Evolutionary conservation across 2,113 vertebrate genomes (phyloP), one percentile per base, ranked within the genome.

Genomic region (Pseudonaja textilis): DNA sequence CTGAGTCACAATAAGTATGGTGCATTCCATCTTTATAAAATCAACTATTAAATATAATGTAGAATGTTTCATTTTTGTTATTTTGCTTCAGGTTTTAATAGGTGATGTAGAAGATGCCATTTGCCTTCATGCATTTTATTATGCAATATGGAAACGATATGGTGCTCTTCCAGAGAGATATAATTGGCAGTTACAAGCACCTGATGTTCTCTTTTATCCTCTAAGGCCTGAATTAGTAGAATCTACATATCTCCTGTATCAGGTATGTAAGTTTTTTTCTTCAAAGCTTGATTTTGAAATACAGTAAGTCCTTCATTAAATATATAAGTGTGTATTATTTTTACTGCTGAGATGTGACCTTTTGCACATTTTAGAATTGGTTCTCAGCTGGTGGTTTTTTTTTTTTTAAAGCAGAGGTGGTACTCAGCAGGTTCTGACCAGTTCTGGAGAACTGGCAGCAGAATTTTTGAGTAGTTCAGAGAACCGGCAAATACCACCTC

Each of bases 61-160:
- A 22, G 69, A 20, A 0, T 0, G n/a, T 6, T 93, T 88, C 26
- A 0, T 6, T 54, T 85, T 88, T 93, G 26, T 74, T 90, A 9
- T 57, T 89, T 47, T 29, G 59, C 23, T 92, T 7, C 57, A 99
- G 99, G 99, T 99, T 90, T 96, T 99, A 96, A 99, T 98, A 94
- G 99, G 99, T 34, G 99, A 99, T 89, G 98, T 99, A 92, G 99
- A 99, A 96, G 99, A 99, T 64, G 99, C 99, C 47, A 99, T 99
- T 97, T 99, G 99, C 96, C 98, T 99, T 20, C 99, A 99, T 47
- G 99, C 99, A 93, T 99, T 99, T 96, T 99, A 99, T 96, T 99
- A 99, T 34, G 99, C 99, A 96, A 99, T 99, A 64, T 99, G 99
- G 99, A 99, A 99, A 89, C 98, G 99, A 18, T 99, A 98, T 0